Evolutionary conservation across 1,140 invertebrate species (phyloP).

Genomic region (Amyelois transitella): DNA sequence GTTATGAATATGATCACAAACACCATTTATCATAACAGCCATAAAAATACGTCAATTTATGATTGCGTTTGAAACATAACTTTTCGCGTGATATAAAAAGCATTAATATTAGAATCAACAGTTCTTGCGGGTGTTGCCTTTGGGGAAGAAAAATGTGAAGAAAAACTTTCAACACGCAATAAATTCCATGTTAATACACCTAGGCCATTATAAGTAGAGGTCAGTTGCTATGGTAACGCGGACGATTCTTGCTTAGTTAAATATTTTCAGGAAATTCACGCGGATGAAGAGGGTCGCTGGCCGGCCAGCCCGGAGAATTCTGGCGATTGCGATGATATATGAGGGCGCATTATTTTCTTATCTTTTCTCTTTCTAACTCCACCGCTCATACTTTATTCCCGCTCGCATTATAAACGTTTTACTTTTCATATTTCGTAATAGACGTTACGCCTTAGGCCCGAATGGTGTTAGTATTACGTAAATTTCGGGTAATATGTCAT

Average conservation of each 20-base stretch:
- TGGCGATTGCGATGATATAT: slow-evolving; percentile 54
- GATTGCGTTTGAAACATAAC: neutral
- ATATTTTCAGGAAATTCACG: slow-evolving; percentile 47
- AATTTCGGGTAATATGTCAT: slow-evolving; percentile 51
- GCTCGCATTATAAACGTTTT: slow-evolving; percentile 65
- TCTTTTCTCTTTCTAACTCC: slow-evolving; percentile 64
- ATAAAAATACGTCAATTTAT: neutral
- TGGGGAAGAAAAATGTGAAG: neutral
- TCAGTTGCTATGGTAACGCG: slow-evolving; percentile 20
- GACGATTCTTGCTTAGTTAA: slow-evolving; percentile 42
- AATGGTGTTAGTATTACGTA: slow-evolving; percentile 40
- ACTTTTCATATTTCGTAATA: slow-evolving; percentile 62
- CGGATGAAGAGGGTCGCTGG: slow-evolving; percentile 55
- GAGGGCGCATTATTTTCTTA: slow-evolving; percentile 62
- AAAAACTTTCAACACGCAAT: neutral
- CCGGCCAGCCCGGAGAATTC: slow-evolving; percentile 49
- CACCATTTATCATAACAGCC: neutral
- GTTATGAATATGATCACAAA: neutral
- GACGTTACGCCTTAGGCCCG: slow-evolving; percentile 33
- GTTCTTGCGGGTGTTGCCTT: neutral
- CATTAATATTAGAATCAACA: neutral
- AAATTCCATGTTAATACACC: slow-evolving; percentile 10
- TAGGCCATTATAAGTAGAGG: slow-evolving; percentile 5
- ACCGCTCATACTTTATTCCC: slow-evolving; percentile 63
- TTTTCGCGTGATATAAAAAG: neutral